Conservation (phyloP, 2,113 vertebrate species). For the Cryptoleucopteryx plumbea region DNA sequence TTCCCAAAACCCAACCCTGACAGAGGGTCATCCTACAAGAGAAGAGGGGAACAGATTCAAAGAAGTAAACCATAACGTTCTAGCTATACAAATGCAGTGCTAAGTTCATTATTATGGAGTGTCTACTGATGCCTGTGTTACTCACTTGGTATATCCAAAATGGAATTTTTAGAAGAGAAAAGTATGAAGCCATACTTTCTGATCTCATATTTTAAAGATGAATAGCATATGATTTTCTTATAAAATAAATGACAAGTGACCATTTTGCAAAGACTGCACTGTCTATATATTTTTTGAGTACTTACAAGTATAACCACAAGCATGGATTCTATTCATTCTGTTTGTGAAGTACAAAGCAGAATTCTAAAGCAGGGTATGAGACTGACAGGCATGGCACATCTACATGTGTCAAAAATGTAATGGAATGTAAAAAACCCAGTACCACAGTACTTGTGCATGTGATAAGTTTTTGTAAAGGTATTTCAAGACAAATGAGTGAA, state of each 20-base stretch:
- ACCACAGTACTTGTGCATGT: accelerated
- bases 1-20: not conserved
- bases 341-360: not conserved
- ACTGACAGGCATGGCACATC: not conserved
- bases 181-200: not conserved
- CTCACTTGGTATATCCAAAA: not conserved
- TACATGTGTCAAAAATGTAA: not conserved
- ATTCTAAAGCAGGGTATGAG: not conserved
- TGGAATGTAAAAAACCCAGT: not conserved
- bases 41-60: not conserved
- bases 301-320: not conserved
- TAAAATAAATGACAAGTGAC: too few species aligned
- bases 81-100: not conserved
- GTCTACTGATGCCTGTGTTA: not conserved
- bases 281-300: not conserved
- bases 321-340: not conserved
- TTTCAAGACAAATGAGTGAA: not conserved
- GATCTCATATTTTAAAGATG: not conserved
- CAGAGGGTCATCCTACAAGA: not conserved
- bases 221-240: not conserved
- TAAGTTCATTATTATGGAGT: not conserved
- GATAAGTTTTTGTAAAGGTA: not conserved
- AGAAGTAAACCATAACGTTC: not conserved
- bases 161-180: not conserved
- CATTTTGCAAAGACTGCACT: not conserved